Base-by-base conservation (phyloP, 2,888 invertebrate genomes). In the Sarcophaga caerulescens region DNA sequence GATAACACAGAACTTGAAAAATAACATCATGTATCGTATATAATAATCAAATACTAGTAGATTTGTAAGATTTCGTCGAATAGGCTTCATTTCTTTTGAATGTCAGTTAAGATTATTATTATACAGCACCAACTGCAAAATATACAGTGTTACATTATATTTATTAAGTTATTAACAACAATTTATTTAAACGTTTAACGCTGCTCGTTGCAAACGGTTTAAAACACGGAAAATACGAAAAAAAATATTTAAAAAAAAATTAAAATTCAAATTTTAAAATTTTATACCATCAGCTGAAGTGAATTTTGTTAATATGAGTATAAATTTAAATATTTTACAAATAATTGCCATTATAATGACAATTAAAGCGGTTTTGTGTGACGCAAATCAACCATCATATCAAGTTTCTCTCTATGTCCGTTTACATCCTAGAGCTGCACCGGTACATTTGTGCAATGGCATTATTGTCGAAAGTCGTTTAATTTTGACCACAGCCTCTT, bases 401-500 rank as follows among this genome's bases (percentile, higher is more conserved):
- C 90, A 90, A 77, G 90, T 90, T 4, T 87, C 88, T 19, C 71
- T 90, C 14, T 81, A 87, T 84, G 68, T 88, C 6, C 87, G 89
- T 45, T 77, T 85, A 23, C 88, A 88, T 71, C 84, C 85, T 0
- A 76, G 78, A 6, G 85, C 68, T 63, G 70, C 84, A 10, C 88
- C 88, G 0, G 69, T 87, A 65, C 89, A 90, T 75, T 44, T 88
- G 21, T 90, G 91, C 66, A 90, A 89, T 81, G 91, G 90, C 17
- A 85, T 74, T 6, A 89, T 90, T 52, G 85, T 90, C 0, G 89
- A 89, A n/a, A 90, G 89, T 74, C 88, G 88, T 57, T 69, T 90
- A 11, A 88, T 91, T 45, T 44, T 90, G 25, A 90, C 91, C 5
- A 87, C 90, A 17, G 91, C 91, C 0, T 81, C 79, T 19, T 90